Evolutionary conservation across 2,888 invertebrate species (phyloP).

Genomic region (Drosophila multiciliata): DNA sequence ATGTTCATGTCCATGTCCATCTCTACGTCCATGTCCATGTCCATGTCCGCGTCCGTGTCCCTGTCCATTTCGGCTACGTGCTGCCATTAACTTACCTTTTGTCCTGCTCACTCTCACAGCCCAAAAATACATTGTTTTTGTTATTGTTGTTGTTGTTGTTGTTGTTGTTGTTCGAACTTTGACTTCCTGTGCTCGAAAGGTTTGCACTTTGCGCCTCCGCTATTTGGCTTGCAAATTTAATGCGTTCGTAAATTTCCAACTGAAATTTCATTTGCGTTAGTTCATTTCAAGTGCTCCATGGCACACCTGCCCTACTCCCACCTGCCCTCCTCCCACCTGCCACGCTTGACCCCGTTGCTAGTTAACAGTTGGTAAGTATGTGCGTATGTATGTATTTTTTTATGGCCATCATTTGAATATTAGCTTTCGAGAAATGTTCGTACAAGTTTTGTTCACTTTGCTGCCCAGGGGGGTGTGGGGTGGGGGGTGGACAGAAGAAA

Average conservation of each 20-base stretch:
- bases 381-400: slow-evolving; percentile 21
- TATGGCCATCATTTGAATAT: slow-evolving; percentile 61
- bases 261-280: slow-evolving; percentile 71
- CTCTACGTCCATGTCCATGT: slow-evolving; percentile 1
- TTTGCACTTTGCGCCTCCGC: slow-evolving; percentile 64
- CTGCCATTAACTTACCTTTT: slow-evolving; percentile 68
- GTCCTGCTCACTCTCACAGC: slow-evolving; percentile 18
- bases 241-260: slow-evolving; percentile 64
- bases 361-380: slow-evolving; percentile 6
- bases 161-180: slow-evolving; percentile 56
- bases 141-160: slow-evolving; percentile 18
- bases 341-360: slow-evolving; percentile 3
- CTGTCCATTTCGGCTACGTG: slow-evolving; percentile 46
- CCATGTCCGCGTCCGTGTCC: slow-evolving; percentile 7
- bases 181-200: slow-evolving; percentile 68
- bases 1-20: slow-evolving; percentile 1
- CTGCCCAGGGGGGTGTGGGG: not conserved
- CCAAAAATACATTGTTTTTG: slow-evolving; percentile 42
- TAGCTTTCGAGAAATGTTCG: slow-evolving; percentile 24
- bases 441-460: slow-evolving; percentile 13
- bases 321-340: not conserved
- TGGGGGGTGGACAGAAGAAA: not conserved
- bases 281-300: slow-evolving; percentile 56
- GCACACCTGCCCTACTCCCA: not conserved
- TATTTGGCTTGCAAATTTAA: slow-evolving; percentile 73